A percentile compares a stretch with the other conserved stretches of the same genome.
Evolutionary conservation across 2,888 invertebrate genomes (phyloP).

Genomic region (Nomada flava): DNA sequence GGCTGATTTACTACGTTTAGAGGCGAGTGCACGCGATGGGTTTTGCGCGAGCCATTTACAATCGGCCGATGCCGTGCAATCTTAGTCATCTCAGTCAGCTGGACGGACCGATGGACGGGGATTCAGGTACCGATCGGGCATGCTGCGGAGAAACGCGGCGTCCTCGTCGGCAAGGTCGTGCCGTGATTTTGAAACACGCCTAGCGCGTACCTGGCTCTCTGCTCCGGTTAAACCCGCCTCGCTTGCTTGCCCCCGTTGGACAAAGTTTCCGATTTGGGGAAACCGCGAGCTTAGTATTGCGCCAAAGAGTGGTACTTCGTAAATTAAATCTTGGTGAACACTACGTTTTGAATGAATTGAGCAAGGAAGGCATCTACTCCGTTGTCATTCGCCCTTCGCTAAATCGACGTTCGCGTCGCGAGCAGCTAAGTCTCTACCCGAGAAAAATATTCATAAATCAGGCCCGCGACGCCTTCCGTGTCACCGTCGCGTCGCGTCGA

Average conservation of each 20-base stretch:
- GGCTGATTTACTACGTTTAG: slow-evolving; percentile 69
- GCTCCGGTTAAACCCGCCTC: slow-evolving; percentile 14
- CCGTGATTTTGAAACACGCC: slow-evolving; percentile 54
- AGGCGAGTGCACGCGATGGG: slow-evolving; percentile 63
- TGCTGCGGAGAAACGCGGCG: slow-evolving; percentile 58
- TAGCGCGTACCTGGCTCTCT: neutral
- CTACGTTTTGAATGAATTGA: too few relatives aligned
- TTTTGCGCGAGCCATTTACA: slow-evolving; percentile 74
- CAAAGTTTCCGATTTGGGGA: neutral
- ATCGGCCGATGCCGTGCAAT: slow-evolving; percentile 72
- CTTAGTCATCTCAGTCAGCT: slow-evolving; percentile 74
- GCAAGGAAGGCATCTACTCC: too few relatives aligned
- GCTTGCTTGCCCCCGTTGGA: neutral
- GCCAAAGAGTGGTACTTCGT: too few relatives aligned
- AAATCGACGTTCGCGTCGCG: neutral
- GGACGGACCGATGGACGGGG: slow-evolving; percentile 49
- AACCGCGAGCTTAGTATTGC: too few relatives aligned
- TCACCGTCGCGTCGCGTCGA: slow-evolving; percentile 35
- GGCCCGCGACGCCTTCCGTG: slow-evolving; percentile 53
- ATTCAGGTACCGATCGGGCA: slow-evolving; percentile 52
- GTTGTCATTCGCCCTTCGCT: neutral
- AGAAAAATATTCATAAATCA: slow-evolving; percentile 63
- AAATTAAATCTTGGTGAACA: too few relatives aligned
- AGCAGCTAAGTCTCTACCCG: neutral
- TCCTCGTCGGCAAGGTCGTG: slow-evolving; percentile 67